phyloP scores from a whole-genome alignment of 1,140 invertebrate genomes.

The Heliothis virescens region DNA sequence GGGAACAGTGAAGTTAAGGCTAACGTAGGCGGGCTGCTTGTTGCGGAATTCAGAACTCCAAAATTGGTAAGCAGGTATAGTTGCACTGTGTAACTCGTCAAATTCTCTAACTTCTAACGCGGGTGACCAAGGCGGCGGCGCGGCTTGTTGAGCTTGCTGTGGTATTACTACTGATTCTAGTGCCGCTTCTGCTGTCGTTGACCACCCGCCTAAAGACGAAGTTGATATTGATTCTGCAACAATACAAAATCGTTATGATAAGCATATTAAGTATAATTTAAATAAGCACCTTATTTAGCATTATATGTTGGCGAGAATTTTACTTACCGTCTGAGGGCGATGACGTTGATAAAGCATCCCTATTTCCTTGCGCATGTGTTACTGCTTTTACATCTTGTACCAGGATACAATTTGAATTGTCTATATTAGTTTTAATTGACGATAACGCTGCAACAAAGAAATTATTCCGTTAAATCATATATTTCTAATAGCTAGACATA shows the following conservation, averaged over 20 bases:
- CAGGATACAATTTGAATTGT: constrained; percentile 94
- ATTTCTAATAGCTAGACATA: constrained; percentile 23
- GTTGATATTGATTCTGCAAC: constrained; percentile 86
- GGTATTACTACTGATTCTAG: constrained; percentile 87
- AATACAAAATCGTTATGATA: constrained; percentile 24
- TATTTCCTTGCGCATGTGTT: constrained; percentile 92
- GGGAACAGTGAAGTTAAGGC: constrained; percentile 95
- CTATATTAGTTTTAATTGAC: constrained; percentile 93
- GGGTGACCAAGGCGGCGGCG: constrained; percentile 90
- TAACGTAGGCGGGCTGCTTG: constrained; percentile 94
- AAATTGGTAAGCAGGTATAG: constrained; percentile 95
- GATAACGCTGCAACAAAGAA: constrained; percentile 91
- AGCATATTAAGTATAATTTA: too few species aligned
- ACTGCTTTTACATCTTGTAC: constrained; percentile 96
- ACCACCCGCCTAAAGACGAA: constrained; percentile 81
- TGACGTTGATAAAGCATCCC: constrained; percentile 90
- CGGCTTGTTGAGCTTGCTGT: constrained; percentile 89
- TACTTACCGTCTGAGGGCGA: constrained; percentile 91
- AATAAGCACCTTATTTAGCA: background rate
- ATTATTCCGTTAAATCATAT: constrained; percentile 48
- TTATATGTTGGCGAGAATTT: background rate
- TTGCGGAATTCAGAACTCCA: constrained; percentile 97
- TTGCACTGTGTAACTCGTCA: constrained; percentile 92
- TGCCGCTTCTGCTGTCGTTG: constrained; percentile 85
- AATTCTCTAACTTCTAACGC: constrained; percentile 93